phyloP scores from a whole-genome alignment of 2,113 vertebrate species.

The Tragelaphus strepsiceros region DNA sequence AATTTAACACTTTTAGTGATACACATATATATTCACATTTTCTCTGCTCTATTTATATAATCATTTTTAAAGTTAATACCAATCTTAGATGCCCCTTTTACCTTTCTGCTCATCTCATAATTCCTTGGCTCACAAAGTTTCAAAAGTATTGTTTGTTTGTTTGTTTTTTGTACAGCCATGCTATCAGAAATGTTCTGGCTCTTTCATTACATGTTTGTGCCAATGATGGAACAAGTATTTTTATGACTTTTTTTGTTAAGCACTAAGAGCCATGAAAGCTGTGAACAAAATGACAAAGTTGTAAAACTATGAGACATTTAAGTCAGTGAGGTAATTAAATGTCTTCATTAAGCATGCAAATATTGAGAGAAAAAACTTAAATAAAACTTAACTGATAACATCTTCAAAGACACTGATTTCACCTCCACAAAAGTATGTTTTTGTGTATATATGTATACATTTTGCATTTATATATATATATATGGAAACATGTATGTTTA shows the following conservation, averaged over 20 bases:
- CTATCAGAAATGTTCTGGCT: neutral
- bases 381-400: neutral
- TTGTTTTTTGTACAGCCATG: neutral
- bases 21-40: neutral
- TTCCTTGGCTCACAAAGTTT: neutral
- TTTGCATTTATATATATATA: neutral
- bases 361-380: neutral
- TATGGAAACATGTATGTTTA: fast-evolving
- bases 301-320: neutral
- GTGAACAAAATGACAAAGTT: neutral
- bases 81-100: neutral
- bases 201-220: neutral
- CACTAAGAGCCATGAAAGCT: neutral
- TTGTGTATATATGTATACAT: neutral
- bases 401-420: neutral
- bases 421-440: neutral
- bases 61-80: neutral
- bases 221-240: neutral
- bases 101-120: neutral
- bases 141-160: neutral
- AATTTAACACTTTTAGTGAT: neutral
- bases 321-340: neutral
- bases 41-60: neutral
- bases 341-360: neutral
- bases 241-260: neutral